Conservation (phyloP, 2,113 vertebrate species). For the Perccottus glenii region DNA sequence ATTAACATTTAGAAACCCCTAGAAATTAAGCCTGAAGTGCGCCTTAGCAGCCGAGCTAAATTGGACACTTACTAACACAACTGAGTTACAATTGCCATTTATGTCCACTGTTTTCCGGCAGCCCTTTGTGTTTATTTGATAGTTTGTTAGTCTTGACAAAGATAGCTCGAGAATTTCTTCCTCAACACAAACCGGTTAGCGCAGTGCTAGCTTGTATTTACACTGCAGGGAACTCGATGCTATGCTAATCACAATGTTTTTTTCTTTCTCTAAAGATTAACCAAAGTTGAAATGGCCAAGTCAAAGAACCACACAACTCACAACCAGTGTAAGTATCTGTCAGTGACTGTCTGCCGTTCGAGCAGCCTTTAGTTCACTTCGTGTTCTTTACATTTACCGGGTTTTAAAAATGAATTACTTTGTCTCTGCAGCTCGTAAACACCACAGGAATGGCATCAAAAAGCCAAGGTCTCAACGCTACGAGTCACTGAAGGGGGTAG, state of each 20-base stretch:
- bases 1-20: neutral
- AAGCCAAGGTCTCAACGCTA: slow-evolving; percentile 90
- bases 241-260: neutral
- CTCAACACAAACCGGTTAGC: neutral
- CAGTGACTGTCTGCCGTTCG: neutral
- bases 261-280: slow-evolving; percentile 42
- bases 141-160: too few relatives aligned
- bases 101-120: too few relatives aligned
- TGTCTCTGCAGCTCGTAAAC: slow-evolving; percentile 86
- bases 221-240: neutral
- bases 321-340: slow-evolving; percentile 91
- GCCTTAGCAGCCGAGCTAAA: slow-evolving; percentile 7
- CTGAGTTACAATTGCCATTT: too few relatives aligned
- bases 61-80: neutral
- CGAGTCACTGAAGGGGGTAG: slow-evolving; percentile 94
- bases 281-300: slow-evolving; percentile 87
- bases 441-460: slow-evolving; percentile 98
- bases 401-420: neutral
- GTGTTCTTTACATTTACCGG: too few relatives aligned
- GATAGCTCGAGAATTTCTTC: too few relatives aligned
- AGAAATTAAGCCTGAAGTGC: neutral
- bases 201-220: neutral
- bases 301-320: slow-evolving; percentile 99
- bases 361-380: too few relatives aligned
- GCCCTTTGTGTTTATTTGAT: too few relatives aligned